phyloP scores from a whole-genome alignment of 2,113 vertebrate species.

The Nothobranchius furzeri region DNA sequence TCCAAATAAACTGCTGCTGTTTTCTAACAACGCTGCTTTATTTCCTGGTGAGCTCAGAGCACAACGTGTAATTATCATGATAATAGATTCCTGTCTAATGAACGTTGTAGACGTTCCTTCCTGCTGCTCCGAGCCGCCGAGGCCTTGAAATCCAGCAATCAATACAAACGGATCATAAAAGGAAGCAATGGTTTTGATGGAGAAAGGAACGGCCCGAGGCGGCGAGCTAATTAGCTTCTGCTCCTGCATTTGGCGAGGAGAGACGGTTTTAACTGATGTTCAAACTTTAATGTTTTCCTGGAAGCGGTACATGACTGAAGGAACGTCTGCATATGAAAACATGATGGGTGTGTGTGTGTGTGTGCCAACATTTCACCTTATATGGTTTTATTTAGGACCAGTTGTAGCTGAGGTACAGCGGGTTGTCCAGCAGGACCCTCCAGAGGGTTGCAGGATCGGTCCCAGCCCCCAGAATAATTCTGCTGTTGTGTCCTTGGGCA shows the following conservation, averaged over 20 bases:
- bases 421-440: no score
- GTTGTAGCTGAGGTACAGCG: no score
- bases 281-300: conserved; percentile 1
- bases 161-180: conserved; percentile 35
- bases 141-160: conserved; percentile 14
- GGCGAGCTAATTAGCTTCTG: conserved; percentile 13
- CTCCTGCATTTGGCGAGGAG: background rate
- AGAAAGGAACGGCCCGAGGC: conserved; percentile 12
- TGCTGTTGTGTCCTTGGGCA: no score
- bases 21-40: background rate
- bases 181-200: conserved; percentile 15
- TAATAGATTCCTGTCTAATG: conserved; percentile 7
- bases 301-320: conserved; percentile 15
- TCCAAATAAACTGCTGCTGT: background rate
- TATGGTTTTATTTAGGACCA: no score
- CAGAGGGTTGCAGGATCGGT: no score
- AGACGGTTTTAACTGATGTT: conserved; percentile 8
- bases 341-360: background rate
- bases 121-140: conserved; percentile 1
- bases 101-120: background rate
- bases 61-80: conserved; percentile 27
- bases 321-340: conserved; percentile 1
- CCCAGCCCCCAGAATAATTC: no score
- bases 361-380: background rate
- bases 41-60: conserved; percentile 4